A percentile compares a stretch with the other conserved stretches of the same genome.
phyloP scores from a whole-genome alignment of 2,888 invertebrate species.

The Oligia strigilis region DNA sequence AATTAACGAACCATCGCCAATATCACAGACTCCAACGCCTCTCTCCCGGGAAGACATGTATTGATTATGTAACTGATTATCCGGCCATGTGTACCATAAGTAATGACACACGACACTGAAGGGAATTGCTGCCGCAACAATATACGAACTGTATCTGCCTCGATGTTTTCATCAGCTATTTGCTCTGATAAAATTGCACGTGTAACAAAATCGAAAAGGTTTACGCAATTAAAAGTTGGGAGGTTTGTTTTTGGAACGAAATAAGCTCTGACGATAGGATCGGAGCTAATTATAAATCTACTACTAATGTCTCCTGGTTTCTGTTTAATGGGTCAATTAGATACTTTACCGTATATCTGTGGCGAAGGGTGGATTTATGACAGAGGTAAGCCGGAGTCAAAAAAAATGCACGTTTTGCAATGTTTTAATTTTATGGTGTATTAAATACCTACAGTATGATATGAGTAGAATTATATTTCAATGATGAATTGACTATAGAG shows the following conservation, averaged over 20 bases:
- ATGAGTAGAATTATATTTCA: too few species aligned
- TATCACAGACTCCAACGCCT: constrained; percentile 49
- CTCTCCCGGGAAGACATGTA: constrained; percentile 55
- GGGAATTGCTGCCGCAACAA: constrained; percentile 53
- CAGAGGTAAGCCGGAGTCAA: too few species aligned
- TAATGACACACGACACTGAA: constrained; percentile 58
- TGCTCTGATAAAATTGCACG: constrained; percentile 27
- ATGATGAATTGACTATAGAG: too few species aligned
- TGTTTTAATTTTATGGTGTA: too few species aligned
- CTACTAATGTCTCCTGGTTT: constrained; percentile 7
- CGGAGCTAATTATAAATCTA: constrained; percentile 4
- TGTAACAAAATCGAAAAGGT: constrained; percentile 10
- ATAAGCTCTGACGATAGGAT: background rate
- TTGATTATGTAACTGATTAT: constrained; percentile 63
- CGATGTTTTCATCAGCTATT: constrained; percentile 35
- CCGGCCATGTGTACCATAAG: constrained; percentile 53
- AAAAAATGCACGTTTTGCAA: too few species aligned
- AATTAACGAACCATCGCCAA: constrained; percentile 49
- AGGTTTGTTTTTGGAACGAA: constrained; percentile 13
- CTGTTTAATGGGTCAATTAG: constrained; percentile 19
- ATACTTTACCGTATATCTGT: background rate
- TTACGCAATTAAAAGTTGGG: constrained; percentile 1
- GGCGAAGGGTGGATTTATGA: too few species aligned
- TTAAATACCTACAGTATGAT: too few species aligned
- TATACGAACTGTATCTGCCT: constrained; percentile 28